Evolutionary conservation across 2,113 vertebrate genomes (phyloP).

Genomic region (Thamnaconus septentrionalis): DNA sequence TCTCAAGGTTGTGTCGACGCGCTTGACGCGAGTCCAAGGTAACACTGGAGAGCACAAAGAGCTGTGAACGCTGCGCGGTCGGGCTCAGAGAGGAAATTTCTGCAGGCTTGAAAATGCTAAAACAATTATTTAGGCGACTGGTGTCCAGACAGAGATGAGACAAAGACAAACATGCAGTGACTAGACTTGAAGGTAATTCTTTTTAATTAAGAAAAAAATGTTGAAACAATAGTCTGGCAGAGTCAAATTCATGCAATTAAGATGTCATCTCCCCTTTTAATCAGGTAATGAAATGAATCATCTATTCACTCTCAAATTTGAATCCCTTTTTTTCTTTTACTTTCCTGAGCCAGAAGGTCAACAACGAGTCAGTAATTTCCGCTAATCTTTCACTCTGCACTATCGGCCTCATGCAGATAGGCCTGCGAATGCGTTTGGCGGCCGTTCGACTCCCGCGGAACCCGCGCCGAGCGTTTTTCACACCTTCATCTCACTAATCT

Average conservation of each 20-base stretch:
- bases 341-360: slow-evolving; percentile 48
- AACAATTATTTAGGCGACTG: slow-evolving; percentile 26
- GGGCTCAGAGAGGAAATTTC: too few relatives aligned
- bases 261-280: neutral
- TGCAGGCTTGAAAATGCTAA: too few relatives aligned
- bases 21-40: too few relatives aligned
- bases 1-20: slow-evolving; percentile 4
- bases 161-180: slow-evolving; percentile 16
- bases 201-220: too few relatives aligned
- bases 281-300: neutral
- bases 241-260: too few relatives aligned
- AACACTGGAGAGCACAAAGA: too few relatives aligned
- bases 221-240: too few relatives aligned
- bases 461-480: slow-evolving; percentile 31
- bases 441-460: slow-evolving; percentile 38
- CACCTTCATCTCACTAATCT: slow-evolving; percentile 68
- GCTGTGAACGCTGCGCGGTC: too few relatives aligned
- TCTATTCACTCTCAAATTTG: neutral
- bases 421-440: slow-evolving; percentile 32
- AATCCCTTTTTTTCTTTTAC: slow-evolving; percentile 1
- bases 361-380: slow-evolving; percentile 20
- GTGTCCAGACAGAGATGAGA: slow-evolving; percentile 21
- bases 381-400: slow-evolving; percentile 37
- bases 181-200: too few relatives aligned
- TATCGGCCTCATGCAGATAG: slow-evolving; percentile 64